Evolutionary conservation across 2,888 invertebrate genomes (phyloP).

Genomic region (Thera britannica): DNA sequence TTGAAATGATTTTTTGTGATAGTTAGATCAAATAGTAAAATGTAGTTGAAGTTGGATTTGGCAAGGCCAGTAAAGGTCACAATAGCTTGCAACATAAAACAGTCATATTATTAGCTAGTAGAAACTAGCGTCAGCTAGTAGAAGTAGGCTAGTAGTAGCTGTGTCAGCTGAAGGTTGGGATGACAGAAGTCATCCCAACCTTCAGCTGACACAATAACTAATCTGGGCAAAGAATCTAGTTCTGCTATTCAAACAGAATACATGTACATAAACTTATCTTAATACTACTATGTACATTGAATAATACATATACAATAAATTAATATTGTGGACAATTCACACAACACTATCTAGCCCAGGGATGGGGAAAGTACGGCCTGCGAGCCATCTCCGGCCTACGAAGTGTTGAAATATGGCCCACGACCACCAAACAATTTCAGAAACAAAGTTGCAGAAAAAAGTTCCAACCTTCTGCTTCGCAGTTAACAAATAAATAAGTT

Average conservation of each 20-base stretch:
- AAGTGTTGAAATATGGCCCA: no score
- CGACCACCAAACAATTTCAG: no score
- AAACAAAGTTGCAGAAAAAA: no score
- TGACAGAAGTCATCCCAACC: constrained; percentile 35
- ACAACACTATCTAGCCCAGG: no score
- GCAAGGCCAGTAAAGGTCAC: constrained; percentile 10
- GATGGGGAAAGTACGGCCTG: no score
- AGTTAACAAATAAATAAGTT: no score
- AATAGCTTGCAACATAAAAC: constrained; percentile 33
- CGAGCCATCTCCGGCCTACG: no score
- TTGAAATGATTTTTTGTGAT: background rate
- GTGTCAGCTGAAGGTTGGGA: constrained; percentile 42
- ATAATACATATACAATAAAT: no score
- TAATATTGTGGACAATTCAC: background rate
- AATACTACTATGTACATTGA: constrained; percentile 5
- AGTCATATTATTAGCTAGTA: constrained; percentile 31
- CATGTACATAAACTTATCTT: constrained; percentile 34
- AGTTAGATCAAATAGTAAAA: background rate
- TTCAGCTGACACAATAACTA: constrained; percentile 41
- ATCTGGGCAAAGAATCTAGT: constrained; percentile 42
- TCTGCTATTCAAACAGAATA: constrained; percentile 38
- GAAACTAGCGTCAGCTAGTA: no score
- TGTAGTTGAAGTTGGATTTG: background rate
- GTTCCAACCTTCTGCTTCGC: no score
- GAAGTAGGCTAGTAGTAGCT: no score